Evolutionary conservation across 2,113 vertebrate species (phyloP).

Genomic region (Copsychus sechellarum): DNA sequence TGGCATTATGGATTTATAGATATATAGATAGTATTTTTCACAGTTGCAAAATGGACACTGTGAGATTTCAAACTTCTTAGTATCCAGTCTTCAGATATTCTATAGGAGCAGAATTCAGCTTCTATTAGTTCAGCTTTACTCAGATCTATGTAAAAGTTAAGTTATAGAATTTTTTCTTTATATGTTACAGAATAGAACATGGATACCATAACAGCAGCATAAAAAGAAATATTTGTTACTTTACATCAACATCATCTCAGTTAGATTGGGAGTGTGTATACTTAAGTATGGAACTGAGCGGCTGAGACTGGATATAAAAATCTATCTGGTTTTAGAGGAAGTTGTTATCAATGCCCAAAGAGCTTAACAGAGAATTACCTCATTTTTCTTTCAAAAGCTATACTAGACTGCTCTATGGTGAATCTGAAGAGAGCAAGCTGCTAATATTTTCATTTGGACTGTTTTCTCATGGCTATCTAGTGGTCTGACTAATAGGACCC

Average conservation of each 20-base stretch:
- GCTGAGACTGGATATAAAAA: not conserved
- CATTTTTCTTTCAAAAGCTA: not conserved
- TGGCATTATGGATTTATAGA: not conserved
- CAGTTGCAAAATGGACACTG: not conserved
- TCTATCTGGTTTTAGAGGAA: not conserved
- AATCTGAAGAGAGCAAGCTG: not conserved
- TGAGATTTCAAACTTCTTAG: not conserved
- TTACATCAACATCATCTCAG: not conserved
- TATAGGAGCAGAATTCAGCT: not conserved
- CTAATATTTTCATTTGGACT: not conserved
- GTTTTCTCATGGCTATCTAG: not conserved
- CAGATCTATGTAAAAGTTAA: not conserved
- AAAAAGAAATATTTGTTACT: not conserved
- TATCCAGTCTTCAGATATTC: not conserved
- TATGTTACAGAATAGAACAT: not conserved
- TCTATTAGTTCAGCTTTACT: not conserved
- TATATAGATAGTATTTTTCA: not conserved
- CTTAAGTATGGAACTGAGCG: not conserved
- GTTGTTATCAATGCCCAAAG: not conserved
- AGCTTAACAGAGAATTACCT: not conserved
- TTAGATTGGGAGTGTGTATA: not conserved
- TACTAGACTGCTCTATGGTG: not conserved
- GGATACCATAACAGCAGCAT: not conserved
- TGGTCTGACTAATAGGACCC: slow-evolving; percentile 12
- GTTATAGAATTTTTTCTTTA: not conserved